A percentile compares a stretch with the other conserved stretches of the same genome.
Conservation (phyloP, 2,797 vertebrate species). For the Zonotrichia albicollis region DNA sequence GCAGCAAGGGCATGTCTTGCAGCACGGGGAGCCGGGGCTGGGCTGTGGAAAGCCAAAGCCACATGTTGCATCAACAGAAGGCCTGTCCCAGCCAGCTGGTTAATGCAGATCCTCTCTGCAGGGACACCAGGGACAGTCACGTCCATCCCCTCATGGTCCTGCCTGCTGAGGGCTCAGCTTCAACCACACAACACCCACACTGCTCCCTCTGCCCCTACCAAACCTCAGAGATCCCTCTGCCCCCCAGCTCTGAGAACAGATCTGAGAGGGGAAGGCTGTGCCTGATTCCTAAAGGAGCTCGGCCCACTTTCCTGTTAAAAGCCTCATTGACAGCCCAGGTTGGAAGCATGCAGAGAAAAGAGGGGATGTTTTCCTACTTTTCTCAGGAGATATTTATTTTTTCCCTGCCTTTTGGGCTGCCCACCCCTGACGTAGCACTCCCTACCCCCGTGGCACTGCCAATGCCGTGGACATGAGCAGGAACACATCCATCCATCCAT, state of each 20-base stretch:
- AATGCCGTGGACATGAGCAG: fast-evolving
- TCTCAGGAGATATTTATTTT: not conserved
- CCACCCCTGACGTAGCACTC: not conserved
- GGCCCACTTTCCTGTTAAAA: not conserved
- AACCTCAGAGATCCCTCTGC: not conserved
- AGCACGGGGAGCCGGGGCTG: not conserved
- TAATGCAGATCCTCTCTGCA: slow-evolving; percentile 14
- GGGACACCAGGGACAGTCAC: slow-evolving; percentile 26
- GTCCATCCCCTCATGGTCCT: not conserved
- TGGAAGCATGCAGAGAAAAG: not conserved
- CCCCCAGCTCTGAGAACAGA: not conserved
- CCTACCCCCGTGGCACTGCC: not conserved
- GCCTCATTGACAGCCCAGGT: not conserved
- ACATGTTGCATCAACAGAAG: not conserved
- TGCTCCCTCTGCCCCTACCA: not conserved
- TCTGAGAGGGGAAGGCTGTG: not conserved
- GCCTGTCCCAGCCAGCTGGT: slow-evolving; percentile 23
- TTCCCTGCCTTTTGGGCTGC: not conserved
- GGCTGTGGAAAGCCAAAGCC: slow-evolving; percentile 34
- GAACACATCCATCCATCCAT: not conserved
- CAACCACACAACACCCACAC: not conserved
- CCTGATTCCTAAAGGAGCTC: not conserved
- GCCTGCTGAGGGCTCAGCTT: not conserved
- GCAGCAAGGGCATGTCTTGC: not conserved
- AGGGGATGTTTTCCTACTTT: not conserved